phyloP scores from a whole-genome alignment of 2,797 vertebrate species.

The Tapirus indicus region DNA sequence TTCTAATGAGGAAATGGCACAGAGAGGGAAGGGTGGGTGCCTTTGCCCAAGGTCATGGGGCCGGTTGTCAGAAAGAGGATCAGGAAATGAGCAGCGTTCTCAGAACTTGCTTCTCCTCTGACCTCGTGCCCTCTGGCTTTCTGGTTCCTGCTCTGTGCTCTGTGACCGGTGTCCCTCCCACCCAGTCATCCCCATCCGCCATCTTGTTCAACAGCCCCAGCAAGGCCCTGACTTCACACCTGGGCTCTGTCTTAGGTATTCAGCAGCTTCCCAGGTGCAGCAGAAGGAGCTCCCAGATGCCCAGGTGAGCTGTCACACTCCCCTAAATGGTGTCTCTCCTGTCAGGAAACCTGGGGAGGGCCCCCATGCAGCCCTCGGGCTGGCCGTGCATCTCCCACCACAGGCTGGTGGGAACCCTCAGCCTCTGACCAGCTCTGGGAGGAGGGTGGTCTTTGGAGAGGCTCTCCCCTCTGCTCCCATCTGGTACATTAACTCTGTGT shows the following conservation, averaged over 20 bases:
- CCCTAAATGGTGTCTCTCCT: not conserved
- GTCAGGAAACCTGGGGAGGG: not conserved
- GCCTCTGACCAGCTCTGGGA: not conserved
- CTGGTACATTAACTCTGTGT: not conserved
- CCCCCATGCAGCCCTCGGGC: too few species aligned
- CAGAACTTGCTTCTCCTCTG: not conserved
- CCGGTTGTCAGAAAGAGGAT: not conserved
- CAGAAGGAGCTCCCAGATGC: not conserved
- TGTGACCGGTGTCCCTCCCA: not conserved
- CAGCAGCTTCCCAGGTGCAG: not conserved
- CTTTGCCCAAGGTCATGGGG: not conserved
- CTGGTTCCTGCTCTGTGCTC: not conserved
- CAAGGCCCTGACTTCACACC: not conserved
- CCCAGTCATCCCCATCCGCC: too few species aligned
- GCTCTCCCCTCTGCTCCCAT: not conserved
- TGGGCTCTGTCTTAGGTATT: too few species aligned
- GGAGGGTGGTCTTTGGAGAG: not conserved
- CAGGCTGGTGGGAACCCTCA: not conserved
- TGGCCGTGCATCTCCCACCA: accelerated
- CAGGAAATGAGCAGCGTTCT: accelerated
- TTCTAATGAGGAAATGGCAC: not conserved
- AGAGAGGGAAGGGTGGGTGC: not conserved
- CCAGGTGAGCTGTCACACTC: not conserved
- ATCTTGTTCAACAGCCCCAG: not conserved
- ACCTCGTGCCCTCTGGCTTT: not conserved